These are phyloP conservation scores for Micropoecilia bifurca DNA, from an alignment of 2,797 vertebrate species.

Conservation along the genomic window DNA sequence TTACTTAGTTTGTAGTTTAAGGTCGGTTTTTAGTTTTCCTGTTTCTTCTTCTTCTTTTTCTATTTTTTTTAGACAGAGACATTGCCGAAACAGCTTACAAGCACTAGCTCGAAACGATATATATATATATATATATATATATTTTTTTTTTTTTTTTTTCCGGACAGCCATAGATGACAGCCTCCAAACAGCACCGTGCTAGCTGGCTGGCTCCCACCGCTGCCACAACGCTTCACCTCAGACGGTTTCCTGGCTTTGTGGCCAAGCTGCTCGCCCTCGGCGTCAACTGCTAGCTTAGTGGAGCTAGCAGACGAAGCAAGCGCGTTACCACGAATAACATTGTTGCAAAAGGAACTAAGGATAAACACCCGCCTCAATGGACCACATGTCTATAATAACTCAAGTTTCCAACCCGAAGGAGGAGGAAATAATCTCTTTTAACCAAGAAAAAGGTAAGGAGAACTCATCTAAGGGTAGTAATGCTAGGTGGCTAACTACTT, in stretches of 20 bases:
- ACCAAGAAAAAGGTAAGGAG: conserved; percentile 84
- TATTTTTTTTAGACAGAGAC: conserved; percentile 7
- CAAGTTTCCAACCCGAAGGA: conserved; percentile 98
- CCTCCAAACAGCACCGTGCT: conserved; percentile 62
- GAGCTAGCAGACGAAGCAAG: conserved; percentile 58
- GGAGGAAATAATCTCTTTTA: conserved; percentile 90
- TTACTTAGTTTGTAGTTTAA: conserved; percentile 45
- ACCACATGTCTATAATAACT: conserved; percentile 99
- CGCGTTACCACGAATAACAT: conserved; percentile 55
- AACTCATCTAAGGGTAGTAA: conserved; percentile 4
- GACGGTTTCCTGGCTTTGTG: conserved; percentile 65
- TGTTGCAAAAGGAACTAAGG: conserved; percentile 62
- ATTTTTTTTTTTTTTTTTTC: conserved; percentile 14
- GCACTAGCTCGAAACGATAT: conserved; percentile 40
- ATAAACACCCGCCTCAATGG: conserved; percentile 87
- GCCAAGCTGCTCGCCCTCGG: conserved; percentile 56
- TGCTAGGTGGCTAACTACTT: conserved; percentile 60
- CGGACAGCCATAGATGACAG: conserved; percentile 71
- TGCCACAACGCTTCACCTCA: conserved; percentile 57
- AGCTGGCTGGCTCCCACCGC: conserved; percentile 70
- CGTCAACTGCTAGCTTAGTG: conserved; percentile 52
- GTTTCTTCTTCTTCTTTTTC: background rate
- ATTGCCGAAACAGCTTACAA: conserved; percentile 14
- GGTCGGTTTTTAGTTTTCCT: conserved; percentile 22
- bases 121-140: background rate